Base-by-base conservation (phyloP, 2,888 invertebrate species). In the Tillus elongatus region DNA sequence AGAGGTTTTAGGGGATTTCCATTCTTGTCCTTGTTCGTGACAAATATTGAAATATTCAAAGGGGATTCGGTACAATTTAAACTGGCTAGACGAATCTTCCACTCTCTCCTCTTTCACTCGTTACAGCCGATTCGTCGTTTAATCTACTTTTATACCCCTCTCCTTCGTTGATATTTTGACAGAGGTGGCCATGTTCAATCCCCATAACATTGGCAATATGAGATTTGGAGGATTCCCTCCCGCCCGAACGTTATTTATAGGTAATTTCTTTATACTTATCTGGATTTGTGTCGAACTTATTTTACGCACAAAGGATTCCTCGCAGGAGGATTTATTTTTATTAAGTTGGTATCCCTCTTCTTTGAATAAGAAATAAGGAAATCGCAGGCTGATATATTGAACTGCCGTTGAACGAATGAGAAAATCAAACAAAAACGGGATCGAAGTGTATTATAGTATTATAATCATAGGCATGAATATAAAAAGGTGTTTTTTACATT, bases 81-180 rank as follows among this genome's bases (percentile, higher is more conserved):
- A 35, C 36, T 12, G 30, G 16, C 36, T 42, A 30, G 29, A 29
- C 29, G 29, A 15, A 33, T 35, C 29, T 24, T 15, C 26, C 30
- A 30, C 16, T 15, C 36, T 42, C 39, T 30, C 35, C 40, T 40
- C 19, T 37, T 29, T n/a, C n/a, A n/a, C n/a, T n/a, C n/a, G n/a
- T n/a, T n/a, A n/a, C n/a, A n/a, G n/a, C 36, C 13, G 12, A 39
- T 36, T 29, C 29, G 15, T 10, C 19, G 27, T 31, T 10, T 43
- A 39, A 43, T 43, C 43, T 36, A 42, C 39, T 39, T 39, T 34
- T 33, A 40, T 30, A 34, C 29, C 16, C 33, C 27, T 36, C 19
- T 41, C 36, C 37, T 36, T 32, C 40, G 32, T 40, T n/a, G 32
- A 34, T 30, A 42, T 37, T 37, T 36, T 34, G 29, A 29, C 15